Evolutionary conservation across 2,888 invertebrate genomes (phyloP).

Genomic region (Microplitis manilae): DNA sequence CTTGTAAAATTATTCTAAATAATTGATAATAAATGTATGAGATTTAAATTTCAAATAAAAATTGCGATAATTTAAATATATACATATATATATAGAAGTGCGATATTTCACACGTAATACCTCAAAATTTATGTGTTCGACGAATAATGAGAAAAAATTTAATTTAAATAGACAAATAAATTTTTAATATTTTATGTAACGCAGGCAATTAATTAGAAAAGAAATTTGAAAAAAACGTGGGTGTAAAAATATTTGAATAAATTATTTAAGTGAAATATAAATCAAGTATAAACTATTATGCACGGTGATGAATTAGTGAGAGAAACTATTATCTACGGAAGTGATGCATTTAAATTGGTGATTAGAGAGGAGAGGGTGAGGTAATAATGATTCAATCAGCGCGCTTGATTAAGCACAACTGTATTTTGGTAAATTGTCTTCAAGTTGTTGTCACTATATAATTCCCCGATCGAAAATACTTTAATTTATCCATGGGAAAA

Average conservation of each 20-base stretch:
- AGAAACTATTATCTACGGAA: slow-evolving; percentile 28
- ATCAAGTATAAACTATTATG: neutral
- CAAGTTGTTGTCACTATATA: neutral
- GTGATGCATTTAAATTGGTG: slow-evolving; percentile 44
- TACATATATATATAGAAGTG: neutral
- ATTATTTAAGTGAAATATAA: no score
- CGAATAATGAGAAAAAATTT: neutral
- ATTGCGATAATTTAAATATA: no score
- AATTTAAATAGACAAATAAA: neutral
- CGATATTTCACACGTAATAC: neutral
- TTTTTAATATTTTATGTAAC: slow-evolving; percentile 1
- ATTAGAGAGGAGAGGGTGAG: slow-evolving; percentile 27
- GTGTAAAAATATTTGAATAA: no score
- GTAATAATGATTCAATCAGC: slow-evolving; percentile 36
- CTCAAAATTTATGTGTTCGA: slow-evolving; percentile 4
- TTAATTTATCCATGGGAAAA: neutral
- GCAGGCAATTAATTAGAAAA: neutral
- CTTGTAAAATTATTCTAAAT: no score
- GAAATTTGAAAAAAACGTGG: no score
- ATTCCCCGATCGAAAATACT: neutral
- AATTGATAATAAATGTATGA: no score
- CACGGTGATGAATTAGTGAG: neutral
- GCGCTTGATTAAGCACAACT: slow-evolving; percentile 19
- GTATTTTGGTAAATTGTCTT: neutral
- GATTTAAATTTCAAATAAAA: no score